phyloP scores from a whole-genome alignment of 2,888 invertebrate genomes.

The Neoscelio sp. region DNA sequence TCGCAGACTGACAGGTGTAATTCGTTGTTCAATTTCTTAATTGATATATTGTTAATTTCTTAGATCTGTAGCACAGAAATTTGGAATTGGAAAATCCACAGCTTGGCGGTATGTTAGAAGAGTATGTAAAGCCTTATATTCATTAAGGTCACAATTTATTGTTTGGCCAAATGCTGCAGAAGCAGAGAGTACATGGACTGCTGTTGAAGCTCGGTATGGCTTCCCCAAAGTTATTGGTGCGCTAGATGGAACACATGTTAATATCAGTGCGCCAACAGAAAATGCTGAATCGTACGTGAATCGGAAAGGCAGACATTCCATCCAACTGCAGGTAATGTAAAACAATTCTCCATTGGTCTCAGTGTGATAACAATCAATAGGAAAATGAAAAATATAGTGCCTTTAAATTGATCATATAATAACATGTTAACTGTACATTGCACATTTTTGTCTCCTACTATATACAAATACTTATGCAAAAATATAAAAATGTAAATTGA shows the following conservation, averaged over 20 bases:
- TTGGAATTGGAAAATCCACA: conserved; percentile 7
- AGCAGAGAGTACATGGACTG: conserved; percentile 7
- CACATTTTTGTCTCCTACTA: no score
- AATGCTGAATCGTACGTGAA: conserved; percentile 20
- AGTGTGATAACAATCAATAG: no score
- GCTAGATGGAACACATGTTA: conserved; percentile 22
- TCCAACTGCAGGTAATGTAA: conserved; percentile 22
- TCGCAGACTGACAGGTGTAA: no score
- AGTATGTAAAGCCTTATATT: conserved; percentile 5
- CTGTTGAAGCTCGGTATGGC: conserved; percentile 9
- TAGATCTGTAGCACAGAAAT: background rate
- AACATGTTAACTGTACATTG: no score
- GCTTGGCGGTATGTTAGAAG: conserved; percentile 3
- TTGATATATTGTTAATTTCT: background rate
- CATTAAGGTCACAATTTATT: background rate
- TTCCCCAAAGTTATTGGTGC: conserved; percentile 21
- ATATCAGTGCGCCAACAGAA: conserved; percentile 23
- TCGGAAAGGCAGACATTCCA: conserved; percentile 22
- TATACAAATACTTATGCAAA: no score
- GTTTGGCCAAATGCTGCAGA: conserved; percentile 7
- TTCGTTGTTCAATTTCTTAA: no score
- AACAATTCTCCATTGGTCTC: no score
- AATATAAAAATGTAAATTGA: no score
- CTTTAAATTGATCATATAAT: no score
- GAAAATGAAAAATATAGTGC: no score